Percentiles rank a stretch among this genome's conserved stretches.
Evolutionary conservation across 2,113 vertebrate genomes (phyloP).

Genomic region (Pongo pygmaeus): DNA sequence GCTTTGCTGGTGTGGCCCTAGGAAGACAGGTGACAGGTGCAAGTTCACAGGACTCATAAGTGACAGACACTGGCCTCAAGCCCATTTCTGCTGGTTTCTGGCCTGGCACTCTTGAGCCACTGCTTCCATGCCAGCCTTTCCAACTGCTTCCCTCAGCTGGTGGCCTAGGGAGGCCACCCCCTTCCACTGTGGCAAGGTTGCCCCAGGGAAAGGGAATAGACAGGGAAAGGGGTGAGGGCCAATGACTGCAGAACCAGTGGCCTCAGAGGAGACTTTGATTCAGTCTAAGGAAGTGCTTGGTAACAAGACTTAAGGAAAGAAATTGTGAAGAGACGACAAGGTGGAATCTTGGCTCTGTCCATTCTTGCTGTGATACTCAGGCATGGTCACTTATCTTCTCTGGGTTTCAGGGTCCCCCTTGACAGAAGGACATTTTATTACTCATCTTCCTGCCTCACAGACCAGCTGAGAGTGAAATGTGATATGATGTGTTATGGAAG

Average conservation of each 20-base stretch:
- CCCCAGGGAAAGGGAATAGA: fast-evolving
- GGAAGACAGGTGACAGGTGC: not conserved
- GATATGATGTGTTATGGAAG: fast-evolving
- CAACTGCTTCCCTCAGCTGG: not conserved
- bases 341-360: not conserved
- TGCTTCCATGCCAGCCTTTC: no score
- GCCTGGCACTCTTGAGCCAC: not conserved
- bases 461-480: not conserved
- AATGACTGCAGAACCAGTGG: not conserved
- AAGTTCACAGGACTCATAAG: not conserved
- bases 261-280: not conserved
- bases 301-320: not conserved
- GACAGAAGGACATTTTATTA: not conserved
- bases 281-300: not conserved
- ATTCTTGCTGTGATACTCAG: not conserved
- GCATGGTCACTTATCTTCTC: not conserved
- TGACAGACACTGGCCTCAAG: not conserved
- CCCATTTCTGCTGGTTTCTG: no score
- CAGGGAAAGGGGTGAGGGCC: not conserved
- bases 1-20: not conserved
- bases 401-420: not conserved
- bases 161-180: not conserved
- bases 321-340: not conserved
- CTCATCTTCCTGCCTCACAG: not conserved
- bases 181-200: not conserved